Conservation (phyloP, 2,797 vertebrate species). For the Hippoglossus hippoglossus region DNA sequence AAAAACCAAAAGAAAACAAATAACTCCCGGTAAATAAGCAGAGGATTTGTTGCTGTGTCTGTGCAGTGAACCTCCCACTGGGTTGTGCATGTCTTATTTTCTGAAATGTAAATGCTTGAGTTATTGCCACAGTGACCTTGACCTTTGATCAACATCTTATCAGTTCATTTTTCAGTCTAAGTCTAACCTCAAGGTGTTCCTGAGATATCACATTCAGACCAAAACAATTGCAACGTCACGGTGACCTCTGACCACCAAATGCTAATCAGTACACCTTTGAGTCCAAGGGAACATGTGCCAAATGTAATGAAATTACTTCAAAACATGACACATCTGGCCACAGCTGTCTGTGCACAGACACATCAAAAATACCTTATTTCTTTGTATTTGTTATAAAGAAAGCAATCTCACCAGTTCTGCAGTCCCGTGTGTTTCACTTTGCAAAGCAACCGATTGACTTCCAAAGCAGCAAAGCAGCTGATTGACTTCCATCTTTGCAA, state of each 20-base stretch:
- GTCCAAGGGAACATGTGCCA: neutral
- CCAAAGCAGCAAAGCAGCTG: neutral
- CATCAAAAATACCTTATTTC: neutral
- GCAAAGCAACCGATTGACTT: slow-evolving; percentile 5
- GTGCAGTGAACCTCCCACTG: too few species aligned
- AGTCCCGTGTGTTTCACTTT: neutral
- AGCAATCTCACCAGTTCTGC: neutral
- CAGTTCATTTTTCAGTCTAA: too few species aligned
- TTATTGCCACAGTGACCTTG: neutral
- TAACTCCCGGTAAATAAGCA: too few species aligned
- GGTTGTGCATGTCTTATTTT: too few species aligned
- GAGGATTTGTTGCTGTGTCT: too few species aligned
- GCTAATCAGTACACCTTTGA: neutral
- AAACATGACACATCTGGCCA: too few species aligned
- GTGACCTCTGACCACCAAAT: too few species aligned
- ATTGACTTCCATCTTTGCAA: slow-evolving; percentile 15
- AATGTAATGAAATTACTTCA: neutral
- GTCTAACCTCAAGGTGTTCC: too few species aligned
- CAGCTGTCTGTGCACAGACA: neutral
- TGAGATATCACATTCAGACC: too few species aligned
- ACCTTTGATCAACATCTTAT: neutral
- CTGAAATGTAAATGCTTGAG: too few species aligned
- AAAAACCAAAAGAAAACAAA: too few species aligned
- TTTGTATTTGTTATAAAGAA: neutral
- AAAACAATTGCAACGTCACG: too few species aligned